Conservation (phyloP, 2,113 vertebrate species). For the Vicugna pacos region DNA sequence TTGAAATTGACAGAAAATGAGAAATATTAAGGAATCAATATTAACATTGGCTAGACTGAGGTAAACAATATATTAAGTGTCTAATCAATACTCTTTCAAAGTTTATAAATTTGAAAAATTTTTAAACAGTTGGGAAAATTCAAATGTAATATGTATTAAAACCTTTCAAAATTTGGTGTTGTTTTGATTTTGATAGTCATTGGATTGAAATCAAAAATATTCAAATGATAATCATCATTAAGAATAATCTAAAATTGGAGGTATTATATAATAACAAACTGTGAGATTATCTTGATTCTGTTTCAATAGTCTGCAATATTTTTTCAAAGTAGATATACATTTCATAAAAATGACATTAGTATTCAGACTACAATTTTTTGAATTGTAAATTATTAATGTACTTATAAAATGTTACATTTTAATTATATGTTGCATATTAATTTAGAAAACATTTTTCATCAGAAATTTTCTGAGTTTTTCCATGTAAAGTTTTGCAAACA, state of each 20-base stretch:
- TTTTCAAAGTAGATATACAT: not conserved
- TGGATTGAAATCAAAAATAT: not conserved
- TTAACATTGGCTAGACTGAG: not conserved
- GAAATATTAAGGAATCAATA: not conserved
- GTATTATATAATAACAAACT: not conserved
- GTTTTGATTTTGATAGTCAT: not conserved
- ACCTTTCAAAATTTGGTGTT: not conserved
- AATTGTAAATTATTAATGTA: not conserved
- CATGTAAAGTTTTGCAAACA: not conserved
- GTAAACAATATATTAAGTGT: not conserved
- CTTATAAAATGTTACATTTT: not conserved
- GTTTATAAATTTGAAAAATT: not conserved
- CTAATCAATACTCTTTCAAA: not conserved
- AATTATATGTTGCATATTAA: not conserved
- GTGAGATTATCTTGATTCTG: not conserved
- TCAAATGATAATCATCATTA: not conserved
- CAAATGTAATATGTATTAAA: not conserved
- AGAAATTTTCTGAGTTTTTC: not conserved
- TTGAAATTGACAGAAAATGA: not conserved
- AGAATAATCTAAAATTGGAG: not conserved
- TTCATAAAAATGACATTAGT: not conserved
- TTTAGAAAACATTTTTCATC: not conserved
- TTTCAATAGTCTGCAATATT: not conserved
- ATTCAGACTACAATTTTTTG: not conserved
- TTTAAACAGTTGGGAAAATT: not conserved